Base-by-base conservation (phyloP, 1,140 invertebrate genomes). In the Bombyx mori region DNA sequence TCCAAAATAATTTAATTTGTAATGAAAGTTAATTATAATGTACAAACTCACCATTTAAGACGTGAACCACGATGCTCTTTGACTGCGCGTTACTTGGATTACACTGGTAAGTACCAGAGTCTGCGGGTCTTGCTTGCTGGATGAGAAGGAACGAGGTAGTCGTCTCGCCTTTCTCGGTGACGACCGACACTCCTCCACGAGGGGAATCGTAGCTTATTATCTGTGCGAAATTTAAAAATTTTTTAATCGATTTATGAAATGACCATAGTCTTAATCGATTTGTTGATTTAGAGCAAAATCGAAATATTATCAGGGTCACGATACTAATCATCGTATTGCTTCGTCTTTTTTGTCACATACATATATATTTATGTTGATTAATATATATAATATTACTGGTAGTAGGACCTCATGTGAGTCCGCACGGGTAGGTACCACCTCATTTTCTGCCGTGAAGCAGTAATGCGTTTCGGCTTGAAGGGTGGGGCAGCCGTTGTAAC, bases 51-150 rank as follows among this genome's bases (percentile, higher is more conserved):
- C 95, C 95, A 90, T 96, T 96, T 67, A 97, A 90, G 69, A 97
- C 95, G 83, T 97, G 95, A 60, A 97, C 95, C 54, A 92, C 94
- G 67, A 97, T 94, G 78, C 94, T 95, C 84, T 95, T 95, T 43
- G 94, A 89, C 86, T 96, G 93, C 68, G 95, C 93, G 88, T 95
- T 96, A 87, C 94, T 95, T 72, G 95, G 94, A 89, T 95, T 95
- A 85, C 93, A 94, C 71, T 93, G 92, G 85, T 96, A 95, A 63
- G 91, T 93, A 55, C 93, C 94, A 9, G 93, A 94, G 83, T 96
- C 94, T 26, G 92, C 90, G 48, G 93, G 91, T 69, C 91, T 90
- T 7, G 94, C 94, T 74, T 92, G 92, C 83, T 95, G 93, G 65
- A 96, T 94, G 49, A 95, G 90, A 59, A 97, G 90, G 79, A 94